Percentiles rank a stretch among this genome's conserved stretches.
These are phyloP conservation scores for Malacoraja senta DNA, from an alignment of 2,797 vertebrate genomes.

Conservation along the genomic window DNA sequence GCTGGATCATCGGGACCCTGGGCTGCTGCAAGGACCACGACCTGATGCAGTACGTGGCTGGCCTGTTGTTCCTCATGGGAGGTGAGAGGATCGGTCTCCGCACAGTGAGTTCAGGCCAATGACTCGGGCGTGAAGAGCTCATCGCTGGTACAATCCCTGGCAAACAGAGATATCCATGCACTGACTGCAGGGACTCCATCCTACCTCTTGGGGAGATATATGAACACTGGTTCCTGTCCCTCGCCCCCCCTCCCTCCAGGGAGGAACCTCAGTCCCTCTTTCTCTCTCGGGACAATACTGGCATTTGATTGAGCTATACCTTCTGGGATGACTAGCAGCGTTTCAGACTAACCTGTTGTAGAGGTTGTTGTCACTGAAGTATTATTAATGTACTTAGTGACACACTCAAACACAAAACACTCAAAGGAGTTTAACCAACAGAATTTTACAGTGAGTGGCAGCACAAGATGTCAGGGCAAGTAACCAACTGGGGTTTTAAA, in stretches of 20 bases:
- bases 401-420: no score
- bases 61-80: slow-evolving; percentile 93
- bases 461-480: no score
- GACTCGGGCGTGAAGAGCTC: background rate
- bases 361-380: no score
- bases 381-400: no score
- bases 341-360: no score
- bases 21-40: slow-evolving; percentile 90
- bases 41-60: slow-evolving; percentile 93
- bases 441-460: no score
- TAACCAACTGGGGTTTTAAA: no score
- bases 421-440: no score
- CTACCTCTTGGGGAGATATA: background rate
- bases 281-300: no score
- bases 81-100: slow-evolving; percentile 59
- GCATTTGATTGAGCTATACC: no score
- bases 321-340: no score
- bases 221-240: background rate
- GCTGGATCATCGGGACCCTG: slow-evolving; percentile 85
- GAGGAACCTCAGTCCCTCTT: background rate
- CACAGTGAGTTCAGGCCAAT: background rate
- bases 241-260: background rate
- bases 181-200: background rate
- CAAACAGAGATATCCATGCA: background rate
- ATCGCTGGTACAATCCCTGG: background rate